Evolutionary conservation across 2,113 vertebrate genomes (phyloP).

Genomic region (Cochlearius cochlearius): DNA sequence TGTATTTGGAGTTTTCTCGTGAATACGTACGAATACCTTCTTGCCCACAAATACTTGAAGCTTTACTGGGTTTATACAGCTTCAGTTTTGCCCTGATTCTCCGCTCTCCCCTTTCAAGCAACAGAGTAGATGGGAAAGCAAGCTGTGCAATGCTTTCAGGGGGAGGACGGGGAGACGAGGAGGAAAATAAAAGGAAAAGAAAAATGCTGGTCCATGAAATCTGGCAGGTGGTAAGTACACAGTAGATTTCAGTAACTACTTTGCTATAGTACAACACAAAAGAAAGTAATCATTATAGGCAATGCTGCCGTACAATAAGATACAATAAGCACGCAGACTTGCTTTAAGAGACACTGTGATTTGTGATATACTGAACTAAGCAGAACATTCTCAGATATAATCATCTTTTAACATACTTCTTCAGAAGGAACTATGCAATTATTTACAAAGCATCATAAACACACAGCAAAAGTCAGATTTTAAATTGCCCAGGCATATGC

Average conservation of each 20-base stretch:
- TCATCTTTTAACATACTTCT: conserved; percentile 2
- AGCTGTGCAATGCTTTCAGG: not conserved
- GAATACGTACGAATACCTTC: not conserved
- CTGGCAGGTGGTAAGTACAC: not conserved
- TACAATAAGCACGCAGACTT: not conserved
- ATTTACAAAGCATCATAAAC: conserved; percentile 21
- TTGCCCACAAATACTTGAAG: not conserved
- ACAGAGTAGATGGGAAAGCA: not conserved
- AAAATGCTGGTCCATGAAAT: not conserved
- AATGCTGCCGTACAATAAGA: not conserved
- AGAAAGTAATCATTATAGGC: not conserved
- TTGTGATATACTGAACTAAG: not conserved
- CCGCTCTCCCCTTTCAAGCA: not conserved
- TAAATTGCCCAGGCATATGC: not conserved
- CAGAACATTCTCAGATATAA: conserved; percentile 4
- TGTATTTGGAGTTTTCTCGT: not conserved
- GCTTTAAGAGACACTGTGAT: not conserved
- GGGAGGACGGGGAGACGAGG: not conserved
- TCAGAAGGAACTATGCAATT: not conserved
- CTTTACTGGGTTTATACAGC: not conserved
- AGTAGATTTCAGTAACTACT: not conserved
- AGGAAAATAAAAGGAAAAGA: not conserved
- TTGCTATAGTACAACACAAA: not conserved
- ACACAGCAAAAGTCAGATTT: not conserved
- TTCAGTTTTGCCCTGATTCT: not conserved